These are phyloP conservation scores for Erythrolamprus reginae DNA, from an alignment of 2,113 vertebrate species.

Conservation along the genomic window DNA sequence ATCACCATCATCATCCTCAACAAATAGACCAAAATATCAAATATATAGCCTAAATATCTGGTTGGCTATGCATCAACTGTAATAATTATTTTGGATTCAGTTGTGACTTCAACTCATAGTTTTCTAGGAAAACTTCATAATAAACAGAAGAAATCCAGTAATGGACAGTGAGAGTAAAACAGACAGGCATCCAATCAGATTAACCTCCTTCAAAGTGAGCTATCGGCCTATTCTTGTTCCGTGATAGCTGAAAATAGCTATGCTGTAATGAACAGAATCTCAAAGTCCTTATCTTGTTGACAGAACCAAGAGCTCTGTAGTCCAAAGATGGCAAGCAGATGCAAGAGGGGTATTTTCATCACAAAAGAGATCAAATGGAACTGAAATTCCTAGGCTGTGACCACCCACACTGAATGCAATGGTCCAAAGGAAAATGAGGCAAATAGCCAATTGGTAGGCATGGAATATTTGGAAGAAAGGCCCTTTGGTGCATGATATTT, in stretches of 20 bases:
- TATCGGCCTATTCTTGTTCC: neutral
- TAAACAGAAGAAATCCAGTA: too few relatives aligned
- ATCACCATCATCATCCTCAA: neutral
- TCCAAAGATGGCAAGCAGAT: neutral
- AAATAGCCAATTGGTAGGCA: neutral
- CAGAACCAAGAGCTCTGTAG: rapidly evolving
- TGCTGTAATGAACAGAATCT: neutral
- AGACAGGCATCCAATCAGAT: neutral
- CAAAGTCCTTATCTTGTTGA: conserved; percentile 12
- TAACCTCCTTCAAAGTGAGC: too few relatives aligned
- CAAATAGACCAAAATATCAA: neutral
- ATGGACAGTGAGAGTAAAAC: neutral
- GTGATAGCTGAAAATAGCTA: neutral
- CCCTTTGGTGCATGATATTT: neutral
- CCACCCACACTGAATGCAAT: neutral
- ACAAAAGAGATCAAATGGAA: rapidly evolving
- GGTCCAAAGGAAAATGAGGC: neutral
- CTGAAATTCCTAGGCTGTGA: rapidly evolving
- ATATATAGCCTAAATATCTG: neutral
- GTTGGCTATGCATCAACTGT: neutral
- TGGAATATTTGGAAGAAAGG: conserved; percentile 1
- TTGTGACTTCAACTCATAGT: neutral
- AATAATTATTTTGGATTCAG: neutral
- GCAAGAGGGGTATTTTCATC: neutral
- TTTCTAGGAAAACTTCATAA: neutral